Conservation (phyloP, 2,113 vertebrate species). For the Colaptes auratus region DNA sequence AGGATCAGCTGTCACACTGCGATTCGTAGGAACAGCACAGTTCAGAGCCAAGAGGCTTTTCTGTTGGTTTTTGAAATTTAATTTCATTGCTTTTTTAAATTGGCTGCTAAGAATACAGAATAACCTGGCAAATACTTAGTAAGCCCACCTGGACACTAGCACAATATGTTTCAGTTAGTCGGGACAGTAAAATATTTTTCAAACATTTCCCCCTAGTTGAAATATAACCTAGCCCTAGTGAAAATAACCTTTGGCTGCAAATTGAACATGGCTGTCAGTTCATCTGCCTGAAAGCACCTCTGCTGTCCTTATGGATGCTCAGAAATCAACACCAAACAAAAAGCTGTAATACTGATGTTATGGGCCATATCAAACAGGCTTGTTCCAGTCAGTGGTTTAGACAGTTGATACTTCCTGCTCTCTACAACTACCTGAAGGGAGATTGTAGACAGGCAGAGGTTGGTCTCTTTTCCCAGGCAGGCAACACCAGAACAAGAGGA, state of each 20-base stretch:
- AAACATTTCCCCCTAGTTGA: neutral
- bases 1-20: neutral
- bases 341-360: neutral
- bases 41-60: neutral
- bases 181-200: neutral
- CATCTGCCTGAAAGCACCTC: neutral
- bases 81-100: neutral
- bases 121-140: neutral
- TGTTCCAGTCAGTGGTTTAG: neutral
- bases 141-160: neutral
- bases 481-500: too few relatives aligned
- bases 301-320: neutral
- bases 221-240: too few relatives aligned
- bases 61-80: neutral
- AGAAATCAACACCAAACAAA: neutral
- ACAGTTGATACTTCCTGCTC: neutral
- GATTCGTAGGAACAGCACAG: neutral
- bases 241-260: neutral
- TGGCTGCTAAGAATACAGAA: neutral
- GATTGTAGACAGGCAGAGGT: too few relatives aligned
- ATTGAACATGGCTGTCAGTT: neutral
- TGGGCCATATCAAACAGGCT: neutral
- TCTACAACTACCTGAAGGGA: too few relatives aligned
- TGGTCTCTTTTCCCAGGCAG: too few relatives aligned
- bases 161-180: neutral